A percentile compares a stretch with the other conserved stretches of the same genome.
Conservation (phyloP, 2,797 vertebrate species). For the Phrynocephalus forsythii region DNA sequence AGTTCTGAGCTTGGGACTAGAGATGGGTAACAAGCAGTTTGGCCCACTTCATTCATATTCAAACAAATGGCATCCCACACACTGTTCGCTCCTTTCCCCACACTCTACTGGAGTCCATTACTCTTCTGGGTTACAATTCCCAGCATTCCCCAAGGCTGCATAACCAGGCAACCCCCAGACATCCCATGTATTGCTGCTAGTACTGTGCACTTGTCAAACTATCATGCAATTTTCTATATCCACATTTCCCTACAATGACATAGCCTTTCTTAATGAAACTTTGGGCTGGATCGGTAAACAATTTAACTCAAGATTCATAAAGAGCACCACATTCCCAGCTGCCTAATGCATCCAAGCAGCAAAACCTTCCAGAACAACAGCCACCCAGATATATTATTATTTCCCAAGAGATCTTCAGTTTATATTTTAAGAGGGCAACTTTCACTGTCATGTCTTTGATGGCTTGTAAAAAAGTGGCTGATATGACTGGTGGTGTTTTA, state of each 20-base stretch:
- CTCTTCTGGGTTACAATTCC: too few relatives aligned
- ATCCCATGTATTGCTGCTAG: background rate
- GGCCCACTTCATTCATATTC: too few relatives aligned
- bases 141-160: too few relatives aligned
- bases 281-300: background rate
- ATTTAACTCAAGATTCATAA: background rate
- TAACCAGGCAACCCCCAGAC: background rate
- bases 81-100: too few relatives aligned
- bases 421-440: conserved; percentile 43
- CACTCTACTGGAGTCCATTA: too few relatives aligned
- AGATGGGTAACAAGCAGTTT: too few relatives aligned
- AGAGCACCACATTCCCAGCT: conserved; percentile 9
- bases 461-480: conserved; percentile 56
- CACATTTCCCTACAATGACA: background rate
- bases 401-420: conserved; percentile 23
- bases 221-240: too few relatives aligned
- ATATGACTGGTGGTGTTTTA: conserved; percentile 64
- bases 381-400: background rate
- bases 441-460: conserved; percentile 33
- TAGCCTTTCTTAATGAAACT: background rate
- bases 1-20: too few relatives aligned
- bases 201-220: background rate
- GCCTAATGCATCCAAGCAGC: background rate
- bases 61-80: too few relatives aligned
- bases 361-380: background rate